Base-by-base conservation (phyloP, 2,888 invertebrate species). In the Meiosimyza decipiens region DNA sequence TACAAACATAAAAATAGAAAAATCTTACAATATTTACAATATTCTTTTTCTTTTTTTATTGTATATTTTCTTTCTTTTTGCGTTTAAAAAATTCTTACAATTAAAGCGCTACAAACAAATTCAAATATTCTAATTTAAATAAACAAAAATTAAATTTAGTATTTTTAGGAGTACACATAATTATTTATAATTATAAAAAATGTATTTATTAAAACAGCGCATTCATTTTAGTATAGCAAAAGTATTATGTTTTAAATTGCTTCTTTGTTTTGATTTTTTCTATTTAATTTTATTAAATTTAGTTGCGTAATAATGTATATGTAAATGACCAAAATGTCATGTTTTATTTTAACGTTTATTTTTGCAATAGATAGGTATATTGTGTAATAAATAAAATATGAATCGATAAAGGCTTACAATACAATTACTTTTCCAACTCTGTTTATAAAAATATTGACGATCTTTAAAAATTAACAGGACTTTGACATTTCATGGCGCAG, bases 1-100 rank as follows among this genome's bases (percentile, higher is more conserved):
- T 83, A 82, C 80, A 83, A 82, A 82, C 83, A 82, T 82, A 82
- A 82, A 82, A 82, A 82, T 82, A 81, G 80, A 82, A 82, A 82
- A 82, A 82, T 82, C 81, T 81, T 82, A 82, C 81, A 82, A 81
- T 82, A 82, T 82, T 79, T 82, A 82, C 82, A 82, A 79, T 67
- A 72, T 60, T 66, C 7, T 28, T 63, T 74, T 70, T 75, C 73
- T 73, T 70, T 77, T 22, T 74, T 71, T 67, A 47, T 55, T 67
- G 60, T 64, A 64, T 50, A 66, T 70, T 22, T 51, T 22, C 18
- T 75, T 75, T 77, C 73, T 73, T 75, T 72, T 73, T 72, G 62
- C 18, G 22, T 55, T 68, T 54, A 33, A 60, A 69, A 69, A 60
- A 60, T 60, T 66, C 66, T 72, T 72, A 72, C 54, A 69, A 49